These are phyloP conservation scores for Gryllus bimaculatus DNA, from an alignment of 1,140 invertebrate genomes.

Conservation along the genomic window DNA sequence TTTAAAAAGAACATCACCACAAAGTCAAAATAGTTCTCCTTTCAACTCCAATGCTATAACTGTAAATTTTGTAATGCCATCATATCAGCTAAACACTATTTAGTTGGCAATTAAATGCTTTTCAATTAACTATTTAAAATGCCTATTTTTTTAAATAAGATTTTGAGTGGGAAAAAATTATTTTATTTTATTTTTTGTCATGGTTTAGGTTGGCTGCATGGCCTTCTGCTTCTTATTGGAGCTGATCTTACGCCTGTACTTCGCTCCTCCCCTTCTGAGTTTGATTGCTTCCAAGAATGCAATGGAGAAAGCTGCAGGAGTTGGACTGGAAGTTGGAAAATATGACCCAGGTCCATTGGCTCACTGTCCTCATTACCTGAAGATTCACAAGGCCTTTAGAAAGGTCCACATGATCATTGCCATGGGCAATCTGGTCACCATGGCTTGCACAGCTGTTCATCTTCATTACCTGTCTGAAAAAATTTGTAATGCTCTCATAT, in stretches of 20 bases:
- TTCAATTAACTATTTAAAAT: too few relatives aligned
- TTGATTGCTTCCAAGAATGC: conserved; percentile 56
- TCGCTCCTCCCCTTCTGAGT: conserved; percentile 52
- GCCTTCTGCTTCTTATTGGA: conserved; percentile 58
- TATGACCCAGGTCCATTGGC: conserved; percentile 52
- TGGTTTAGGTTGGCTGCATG: conserved; percentile 50
- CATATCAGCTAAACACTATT: too few relatives aligned
- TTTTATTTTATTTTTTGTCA: conserved; percentile 23
- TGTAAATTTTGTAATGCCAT: too few relatives aligned
- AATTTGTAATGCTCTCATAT: conserved; percentile 27
- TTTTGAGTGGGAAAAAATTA: neutral
- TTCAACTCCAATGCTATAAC: too few relatives aligned
- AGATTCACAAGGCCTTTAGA: conserved; percentile 55
- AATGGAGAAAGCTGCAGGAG: conserved; percentile 57
- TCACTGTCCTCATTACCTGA: conserved; percentile 59
- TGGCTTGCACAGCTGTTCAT: conserved; percentile 59
- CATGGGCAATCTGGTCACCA: conserved; percentile 59
- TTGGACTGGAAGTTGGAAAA: conserved; percentile 60
- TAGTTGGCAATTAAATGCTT: too few relatives aligned
- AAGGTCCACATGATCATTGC: conserved; percentile 57
- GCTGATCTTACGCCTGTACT: conserved; percentile 53
- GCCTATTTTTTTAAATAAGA: too few relatives aligned
- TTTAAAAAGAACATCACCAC: too few relatives aligned
- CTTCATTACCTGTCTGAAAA: conserved; percentile 56
- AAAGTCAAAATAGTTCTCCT: too few relatives aligned